Percentiles rank a stretch among this genome's conserved stretches.
These are phyloP conservation scores for Fistularia commersonii DNA, from an alignment of 2,797 vertebrate genomes.

Conservation along the genomic window DNA sequence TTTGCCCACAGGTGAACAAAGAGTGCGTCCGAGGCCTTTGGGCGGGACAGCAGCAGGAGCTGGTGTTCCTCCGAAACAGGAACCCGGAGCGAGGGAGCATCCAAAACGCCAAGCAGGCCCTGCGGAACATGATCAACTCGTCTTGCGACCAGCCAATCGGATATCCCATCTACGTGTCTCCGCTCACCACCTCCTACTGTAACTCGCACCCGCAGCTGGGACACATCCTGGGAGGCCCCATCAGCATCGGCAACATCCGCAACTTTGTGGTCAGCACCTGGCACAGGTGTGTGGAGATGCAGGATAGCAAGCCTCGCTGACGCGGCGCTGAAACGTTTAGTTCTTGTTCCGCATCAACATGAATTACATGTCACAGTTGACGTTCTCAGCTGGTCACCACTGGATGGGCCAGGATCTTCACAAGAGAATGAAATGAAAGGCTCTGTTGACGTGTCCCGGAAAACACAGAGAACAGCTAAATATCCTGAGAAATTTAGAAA, in stretches of 20 bases:
- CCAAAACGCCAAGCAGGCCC: slow-evolving; percentile 97
- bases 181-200: slow-evolving; percentile 94
- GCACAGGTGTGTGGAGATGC: slow-evolving; percentile 81
- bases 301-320: no score
- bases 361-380: no score
- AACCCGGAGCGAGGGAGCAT: slow-evolving; percentile 98
- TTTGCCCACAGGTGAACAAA: slow-evolving; percentile 84
- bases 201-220: slow-evolving; percentile 92
- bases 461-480: no score
- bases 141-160: slow-evolving; percentile 98
- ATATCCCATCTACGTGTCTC: slow-evolving; percentile 97
- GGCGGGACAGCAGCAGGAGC: slow-evolving; percentile 97
- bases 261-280: slow-evolving; percentile 93
- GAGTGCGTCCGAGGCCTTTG: slow-evolving; percentile 97
- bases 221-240: slow-evolving; percentile 90
- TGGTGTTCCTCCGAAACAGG: slow-evolving; percentile 94
- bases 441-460: no score
- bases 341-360: no score
- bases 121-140: slow-evolving; percentile 98
- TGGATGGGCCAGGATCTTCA: no score
- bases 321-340: no score
- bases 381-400: no score
- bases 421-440: no score
- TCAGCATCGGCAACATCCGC: slow-evolving; percentile 92
- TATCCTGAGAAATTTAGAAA: no score